These are phyloP conservation scores for Ochropleura leucogaster DNA, from an alignment of 2,888 invertebrate genomes.

Conservation along the genomic window DNA sequence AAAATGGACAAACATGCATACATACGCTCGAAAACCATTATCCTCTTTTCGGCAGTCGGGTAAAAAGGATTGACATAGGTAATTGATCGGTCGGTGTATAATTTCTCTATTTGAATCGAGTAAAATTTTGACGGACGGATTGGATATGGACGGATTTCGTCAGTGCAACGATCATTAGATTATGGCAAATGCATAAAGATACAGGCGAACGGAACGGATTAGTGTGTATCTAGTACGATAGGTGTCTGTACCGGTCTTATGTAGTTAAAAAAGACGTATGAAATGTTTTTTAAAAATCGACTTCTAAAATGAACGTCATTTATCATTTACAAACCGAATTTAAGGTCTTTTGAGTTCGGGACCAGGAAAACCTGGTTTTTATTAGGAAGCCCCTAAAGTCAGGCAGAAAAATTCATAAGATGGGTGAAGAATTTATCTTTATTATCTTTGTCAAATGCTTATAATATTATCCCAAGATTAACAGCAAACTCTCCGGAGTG, in stretches of 20 bases:
- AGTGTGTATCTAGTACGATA: neutral
- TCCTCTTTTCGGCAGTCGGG: too few relatives aligned
- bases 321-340: neutral
- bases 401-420: constrained; percentile 25
- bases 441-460: neutral
- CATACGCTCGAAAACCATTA: too few relatives aligned
- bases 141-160: neutral
- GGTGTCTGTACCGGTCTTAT: too few relatives aligned
- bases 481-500: neutral
- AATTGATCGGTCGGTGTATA: neutral
- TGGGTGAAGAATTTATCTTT: neutral
- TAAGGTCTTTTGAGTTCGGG: neutral
- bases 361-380: neutral
- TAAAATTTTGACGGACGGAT: too few relatives aligned
- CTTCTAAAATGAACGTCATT: too few relatives aligned
- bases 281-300: too few relatives aligned
- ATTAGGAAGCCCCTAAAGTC: neutral
- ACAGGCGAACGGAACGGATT: neutral
- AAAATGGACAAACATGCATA: too few relatives aligned
- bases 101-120: neutral
- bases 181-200: neutral
- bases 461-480: constrained; percentile 27
- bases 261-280: too few relatives aligned
- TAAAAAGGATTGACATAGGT: neutral
- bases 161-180: too few relatives aligned